Conservation (phyloP, 2,113 vertebrate species). For the Entomyzon cyanotis region DNA sequence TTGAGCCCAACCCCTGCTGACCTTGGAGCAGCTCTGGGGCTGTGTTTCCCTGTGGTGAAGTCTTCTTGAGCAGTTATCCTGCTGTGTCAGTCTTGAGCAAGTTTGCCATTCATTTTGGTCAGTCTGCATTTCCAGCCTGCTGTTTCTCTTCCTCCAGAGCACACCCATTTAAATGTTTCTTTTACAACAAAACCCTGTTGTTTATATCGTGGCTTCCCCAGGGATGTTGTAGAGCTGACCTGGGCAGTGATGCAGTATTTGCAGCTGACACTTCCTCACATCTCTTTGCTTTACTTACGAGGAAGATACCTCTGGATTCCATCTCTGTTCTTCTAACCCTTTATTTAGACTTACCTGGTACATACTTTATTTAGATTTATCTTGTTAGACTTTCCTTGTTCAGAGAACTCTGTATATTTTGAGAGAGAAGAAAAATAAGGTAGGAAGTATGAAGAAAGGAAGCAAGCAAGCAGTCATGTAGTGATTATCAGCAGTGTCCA, state of each 20-base stretch:
- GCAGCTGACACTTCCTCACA: background rate
- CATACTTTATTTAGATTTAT: background rate
- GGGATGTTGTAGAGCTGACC: background rate
- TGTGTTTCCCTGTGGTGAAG: background rate
- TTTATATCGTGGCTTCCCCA: background rate
- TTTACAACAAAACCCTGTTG: background rate
- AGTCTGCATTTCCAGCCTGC: background rate
- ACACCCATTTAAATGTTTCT: background rate
- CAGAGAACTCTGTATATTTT: background rate
- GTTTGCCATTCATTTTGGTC: conserved; percentile 5
- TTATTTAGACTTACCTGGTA: background rate
- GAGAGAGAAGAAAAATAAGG: background rate
- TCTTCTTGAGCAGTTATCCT: background rate
- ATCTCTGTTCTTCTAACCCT: background rate
- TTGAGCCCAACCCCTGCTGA: background rate
- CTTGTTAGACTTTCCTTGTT: background rate
- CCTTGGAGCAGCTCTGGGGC: background rate
- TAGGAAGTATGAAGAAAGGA: background rate
- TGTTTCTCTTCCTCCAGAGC: background rate
- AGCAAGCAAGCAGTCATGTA: background rate
- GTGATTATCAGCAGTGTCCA: background rate
- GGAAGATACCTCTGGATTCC: background rate
- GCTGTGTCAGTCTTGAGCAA: background rate
- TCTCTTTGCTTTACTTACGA: background rate
- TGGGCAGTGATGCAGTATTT: background rate